Conservation (phyloP, 1,140 invertebrate genomes). For the Ruditapes philippinarum region DNA sequence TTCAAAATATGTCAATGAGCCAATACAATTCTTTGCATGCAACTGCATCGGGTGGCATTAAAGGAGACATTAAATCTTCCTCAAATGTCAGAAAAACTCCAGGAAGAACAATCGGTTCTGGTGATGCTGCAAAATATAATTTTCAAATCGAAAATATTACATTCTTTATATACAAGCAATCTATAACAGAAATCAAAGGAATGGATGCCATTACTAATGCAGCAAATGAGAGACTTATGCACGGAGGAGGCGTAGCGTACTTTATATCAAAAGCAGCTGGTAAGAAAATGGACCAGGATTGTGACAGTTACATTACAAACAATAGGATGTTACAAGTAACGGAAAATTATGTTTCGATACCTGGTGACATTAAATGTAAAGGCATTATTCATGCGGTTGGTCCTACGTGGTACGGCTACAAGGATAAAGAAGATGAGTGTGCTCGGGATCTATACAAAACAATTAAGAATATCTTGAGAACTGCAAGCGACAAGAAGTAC, state of each 20-base stretch:
- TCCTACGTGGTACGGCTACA: conserved; percentile 59
- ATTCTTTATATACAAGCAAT: conserved; percentile 23
- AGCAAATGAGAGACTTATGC: conserved; percentile 66
- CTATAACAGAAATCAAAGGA: conserved; percentile 9
- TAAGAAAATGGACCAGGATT: conserved; percentile 56
- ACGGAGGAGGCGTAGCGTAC: conserved; percentile 71
- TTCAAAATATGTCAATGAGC: too few relatives aligned
- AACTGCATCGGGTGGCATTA: background rate
- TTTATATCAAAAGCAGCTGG: conserved; percentile 74
- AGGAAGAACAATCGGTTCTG: background rate
- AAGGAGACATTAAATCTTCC: background rate
- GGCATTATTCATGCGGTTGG: conserved; percentile 71
- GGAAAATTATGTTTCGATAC: conserved; percentile 48
- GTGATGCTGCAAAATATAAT: background rate
- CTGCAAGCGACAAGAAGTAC: background rate
- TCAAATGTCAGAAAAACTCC: background rate
- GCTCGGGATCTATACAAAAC: conserved; percentile 54
- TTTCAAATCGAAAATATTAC: background rate
- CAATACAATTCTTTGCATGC: too few relatives aligned
- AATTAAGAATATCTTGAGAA: conserved; percentile 46
- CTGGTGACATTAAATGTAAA: conserved; percentile 65
- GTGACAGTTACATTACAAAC: conserved; percentile 48
- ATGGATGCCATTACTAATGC: conserved; percentile 75
- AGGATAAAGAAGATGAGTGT: conserved; percentile 24
- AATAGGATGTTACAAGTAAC: conserved; percentile 12